Conservation (phyloP, 2,797 vertebrate genomes). For the Phaenicophaeus curvirostris region DNA sequence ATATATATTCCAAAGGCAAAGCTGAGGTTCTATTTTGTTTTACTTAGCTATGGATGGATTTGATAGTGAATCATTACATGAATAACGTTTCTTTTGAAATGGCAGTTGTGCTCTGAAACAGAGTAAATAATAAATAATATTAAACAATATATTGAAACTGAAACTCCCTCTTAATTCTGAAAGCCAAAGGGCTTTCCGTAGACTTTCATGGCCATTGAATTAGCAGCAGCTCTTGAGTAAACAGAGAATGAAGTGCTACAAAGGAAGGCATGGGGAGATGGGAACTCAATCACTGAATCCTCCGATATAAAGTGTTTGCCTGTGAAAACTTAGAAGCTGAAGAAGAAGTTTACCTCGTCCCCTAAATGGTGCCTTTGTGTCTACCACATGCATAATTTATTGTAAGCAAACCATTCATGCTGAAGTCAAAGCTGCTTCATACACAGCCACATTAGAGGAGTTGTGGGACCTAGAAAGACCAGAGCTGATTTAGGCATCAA, state of each 20-base stretch:
- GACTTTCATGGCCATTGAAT: not conserved
- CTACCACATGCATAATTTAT: not conserved
- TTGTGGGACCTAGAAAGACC: not conserved
- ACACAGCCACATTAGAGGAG: not conserved
- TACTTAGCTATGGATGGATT: not conserved
- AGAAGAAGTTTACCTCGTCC: not conserved
- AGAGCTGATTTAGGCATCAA: slow-evolving; percentile 31
- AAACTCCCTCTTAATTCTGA: not conserved
- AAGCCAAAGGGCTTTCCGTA: not conserved
- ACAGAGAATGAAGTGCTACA: not conserved
- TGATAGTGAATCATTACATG: not conserved
- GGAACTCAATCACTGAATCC: not conserved
- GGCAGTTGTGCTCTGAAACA: not conserved
- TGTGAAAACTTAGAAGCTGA: not conserved
- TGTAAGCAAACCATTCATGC: not conserved
- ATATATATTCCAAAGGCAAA: not conserved
- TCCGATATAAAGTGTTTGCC: not conserved
- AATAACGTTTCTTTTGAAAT: not conserved
- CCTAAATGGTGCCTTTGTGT: not conserved
- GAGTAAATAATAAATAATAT: not conserved
- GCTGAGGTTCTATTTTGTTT: not conserved
- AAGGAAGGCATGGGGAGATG: not conserved
- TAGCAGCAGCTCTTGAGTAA: not conserved
- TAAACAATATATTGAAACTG: not conserved
- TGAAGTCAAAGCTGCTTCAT: not conserved